phyloP scores from a whole-genome alignment of 2,113 vertebrate species.

The Scalopus aquaticus region DNA sequence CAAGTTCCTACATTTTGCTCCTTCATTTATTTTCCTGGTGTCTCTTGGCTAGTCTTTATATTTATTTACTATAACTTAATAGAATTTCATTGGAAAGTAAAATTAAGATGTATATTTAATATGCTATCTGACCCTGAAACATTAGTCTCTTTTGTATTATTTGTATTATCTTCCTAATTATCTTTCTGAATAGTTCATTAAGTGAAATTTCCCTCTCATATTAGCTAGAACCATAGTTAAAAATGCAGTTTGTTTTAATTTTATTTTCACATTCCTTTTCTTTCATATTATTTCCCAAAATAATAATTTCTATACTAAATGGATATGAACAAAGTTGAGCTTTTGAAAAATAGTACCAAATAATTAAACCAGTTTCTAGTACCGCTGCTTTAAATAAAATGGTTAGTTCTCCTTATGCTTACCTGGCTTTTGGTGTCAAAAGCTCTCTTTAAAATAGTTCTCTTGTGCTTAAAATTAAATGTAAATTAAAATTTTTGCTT shows the following conservation, averaged over 20 bases:
- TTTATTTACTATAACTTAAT: not conserved
- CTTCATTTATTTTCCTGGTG: not conserved
- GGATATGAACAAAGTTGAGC: not conserved
- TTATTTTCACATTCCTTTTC: not conserved
- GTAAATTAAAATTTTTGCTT: not conserved
- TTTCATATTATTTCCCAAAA: not conserved
- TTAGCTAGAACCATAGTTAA: not conserved
- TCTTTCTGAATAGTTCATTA: constrained; percentile 1
- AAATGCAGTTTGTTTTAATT: not conserved
- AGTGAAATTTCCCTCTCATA: not conserved
- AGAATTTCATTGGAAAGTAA: not conserved
- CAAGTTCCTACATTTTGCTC: not conserved
- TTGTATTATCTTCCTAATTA: not conserved
- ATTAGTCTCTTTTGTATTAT: not conserved
- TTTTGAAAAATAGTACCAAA: not conserved
- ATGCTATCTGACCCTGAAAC: not conserved
- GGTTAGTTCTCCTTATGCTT: not conserved
- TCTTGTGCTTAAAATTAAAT: not conserved
- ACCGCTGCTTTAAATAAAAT: not conserved
- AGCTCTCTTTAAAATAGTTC: not conserved
- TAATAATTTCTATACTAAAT: not conserved
- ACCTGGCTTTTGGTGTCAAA: not conserved
- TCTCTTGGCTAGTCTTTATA: not conserved
- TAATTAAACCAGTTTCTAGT: not conserved
- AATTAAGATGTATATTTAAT: not conserved